Percentiles rank a stretch among this genome's conserved stretches.
Conservation (phyloP, 2,113 vertebrate genomes). For the Poeciliopsis prolifica region DNA sequence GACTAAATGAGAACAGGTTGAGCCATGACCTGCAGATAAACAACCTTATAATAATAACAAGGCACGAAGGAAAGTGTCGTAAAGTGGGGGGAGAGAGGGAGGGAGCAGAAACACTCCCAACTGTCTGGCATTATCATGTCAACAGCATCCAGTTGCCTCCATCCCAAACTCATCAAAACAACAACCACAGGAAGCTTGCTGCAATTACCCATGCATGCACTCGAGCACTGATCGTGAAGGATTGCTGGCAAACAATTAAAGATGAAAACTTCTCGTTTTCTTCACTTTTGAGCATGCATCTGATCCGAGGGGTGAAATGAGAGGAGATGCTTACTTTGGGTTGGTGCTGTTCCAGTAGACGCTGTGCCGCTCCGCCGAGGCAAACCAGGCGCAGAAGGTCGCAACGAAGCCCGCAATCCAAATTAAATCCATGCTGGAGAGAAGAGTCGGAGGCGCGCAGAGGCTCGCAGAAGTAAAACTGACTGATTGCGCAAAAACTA, state of each 20-base stretch:
- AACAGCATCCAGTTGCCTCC: slow-evolving; percentile 54
- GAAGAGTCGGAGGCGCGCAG: slow-evolving; percentile 48
- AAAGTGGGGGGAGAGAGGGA: neutral
- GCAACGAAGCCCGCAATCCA: slow-evolving; percentile 69
- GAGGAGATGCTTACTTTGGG: slow-evolving; percentile 73
- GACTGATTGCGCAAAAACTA: slow-evolving; percentile 24
- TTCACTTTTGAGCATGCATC: neutral
- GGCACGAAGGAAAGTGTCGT: neutral
- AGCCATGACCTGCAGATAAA: slow-evolving; percentile 59
- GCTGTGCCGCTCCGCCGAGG: slow-evolving; percentile 78
- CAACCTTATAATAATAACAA: slow-evolving; percentile 49
- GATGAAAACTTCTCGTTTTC: neutral
- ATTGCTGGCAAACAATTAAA: neutral
- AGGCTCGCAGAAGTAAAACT: slow-evolving; percentile 25
- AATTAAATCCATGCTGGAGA: slow-evolving; percentile 78
- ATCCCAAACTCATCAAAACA: slow-evolving; percentile 48
- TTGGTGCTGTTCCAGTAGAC: slow-evolving; percentile 84
- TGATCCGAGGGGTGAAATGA: neutral
- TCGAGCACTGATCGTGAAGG: neutral
- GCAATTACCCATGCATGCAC: neutral
- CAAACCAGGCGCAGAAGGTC: slow-evolving; percentile 70
- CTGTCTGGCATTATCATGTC: slow-evolving; percentile 67
- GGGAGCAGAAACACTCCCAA: slow-evolving; percentile 33
- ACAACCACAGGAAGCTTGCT: neutral
- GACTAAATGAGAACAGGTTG: slow-evolving; percentile 54